These are phyloP conservation scores for Beroe ovata DNA, from an alignment of 37 sponge, comb jelly and placozoan genomes.

Conservation along the genomic window DNA sequence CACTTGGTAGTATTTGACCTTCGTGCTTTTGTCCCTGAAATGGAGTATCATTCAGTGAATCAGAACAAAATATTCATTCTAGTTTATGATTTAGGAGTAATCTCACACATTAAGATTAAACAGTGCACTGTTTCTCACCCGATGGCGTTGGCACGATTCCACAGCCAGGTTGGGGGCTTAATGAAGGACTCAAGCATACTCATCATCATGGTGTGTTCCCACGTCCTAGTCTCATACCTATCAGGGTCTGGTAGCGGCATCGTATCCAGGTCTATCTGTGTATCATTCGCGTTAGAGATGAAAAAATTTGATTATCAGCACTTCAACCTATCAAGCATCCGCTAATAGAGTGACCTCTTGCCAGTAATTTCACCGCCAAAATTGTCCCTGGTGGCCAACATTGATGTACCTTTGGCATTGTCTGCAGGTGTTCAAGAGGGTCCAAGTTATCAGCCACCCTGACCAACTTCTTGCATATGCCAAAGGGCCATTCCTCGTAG, in stretches of 20 bases:
- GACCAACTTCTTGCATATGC: conserved; percentile 39
- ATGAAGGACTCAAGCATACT: conserved; percentile 42
- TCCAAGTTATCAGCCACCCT: conserved; percentile 12
- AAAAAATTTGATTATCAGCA: no score
- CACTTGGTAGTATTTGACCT: neutral
- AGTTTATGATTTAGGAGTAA: no score
- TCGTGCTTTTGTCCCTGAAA: neutral
- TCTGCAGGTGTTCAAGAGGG: conserved; percentile 9
- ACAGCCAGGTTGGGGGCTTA: conserved; percentile 29
- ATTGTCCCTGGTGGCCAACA: neutral
- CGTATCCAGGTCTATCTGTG: conserved; percentile 31
- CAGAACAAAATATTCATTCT: no score
- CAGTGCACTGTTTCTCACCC: no score
- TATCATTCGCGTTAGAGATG: neutral
- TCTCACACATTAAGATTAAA: no score
- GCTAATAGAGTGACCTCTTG: no score
- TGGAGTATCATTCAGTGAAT: no score
- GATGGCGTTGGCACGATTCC: conserved; percentile 19
- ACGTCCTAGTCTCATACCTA: conserved; percentile 28
- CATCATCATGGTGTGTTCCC: conserved; percentile 53
- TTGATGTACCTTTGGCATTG: conserved; percentile 13
- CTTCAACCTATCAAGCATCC: no score
- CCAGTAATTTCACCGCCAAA: neutral
- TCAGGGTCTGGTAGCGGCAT: conserved; percentile 32
- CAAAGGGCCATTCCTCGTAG: conserved; percentile 65